These are phyloP conservation scores for Drosophila suzukii DNA, from an alignment of 1,140 invertebrate species.

Conservation along the genomic window DNA sequence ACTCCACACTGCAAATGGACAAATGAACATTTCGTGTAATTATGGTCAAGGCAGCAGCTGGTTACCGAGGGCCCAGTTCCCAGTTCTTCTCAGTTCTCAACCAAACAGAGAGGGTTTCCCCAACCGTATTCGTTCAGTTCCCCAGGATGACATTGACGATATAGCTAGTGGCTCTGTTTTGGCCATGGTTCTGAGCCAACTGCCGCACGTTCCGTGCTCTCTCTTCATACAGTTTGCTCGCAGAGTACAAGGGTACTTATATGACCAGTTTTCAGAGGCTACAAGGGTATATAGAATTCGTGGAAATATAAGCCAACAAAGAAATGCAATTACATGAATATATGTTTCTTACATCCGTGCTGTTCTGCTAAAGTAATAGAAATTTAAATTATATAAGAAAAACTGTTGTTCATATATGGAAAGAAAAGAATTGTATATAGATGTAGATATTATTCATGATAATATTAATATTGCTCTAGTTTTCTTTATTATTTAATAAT, in stretches of 20 bases:
- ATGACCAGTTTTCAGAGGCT: not conserved
- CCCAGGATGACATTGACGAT: slow-evolving; percentile 45
- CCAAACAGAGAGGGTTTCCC: slow-evolving; percentile 16
- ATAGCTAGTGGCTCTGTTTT: slow-evolving; percentile 24
- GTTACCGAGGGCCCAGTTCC: slow-evolving; percentile 57
- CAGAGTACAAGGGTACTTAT: slow-evolving; percentile 8
- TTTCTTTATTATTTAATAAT: too few relatives aligned
- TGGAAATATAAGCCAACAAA: not conserved
- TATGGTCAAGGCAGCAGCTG: slow-evolving; percentile 48
- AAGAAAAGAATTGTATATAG: too few relatives aligned
- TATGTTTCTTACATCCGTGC: too few relatives aligned
- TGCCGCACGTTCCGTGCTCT: slow-evolving; percentile 7
- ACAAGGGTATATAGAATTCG: not conserved
- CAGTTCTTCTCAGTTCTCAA: slow-evolving; percentile 30
- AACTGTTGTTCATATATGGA: too few relatives aligned
- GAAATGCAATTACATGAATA: too few relatives aligned
- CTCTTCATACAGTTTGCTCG: slow-evolving; percentile 1
- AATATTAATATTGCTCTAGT: too few relatives aligned
- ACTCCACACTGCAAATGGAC: slow-evolving; percentile 30
- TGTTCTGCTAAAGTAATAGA: too few relatives aligned
- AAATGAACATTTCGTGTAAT: slow-evolving; percentile 56
- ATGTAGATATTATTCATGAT: too few relatives aligned
- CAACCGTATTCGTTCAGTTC: slow-evolving; percentile 23
- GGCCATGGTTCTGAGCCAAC: slow-evolving; percentile 34
- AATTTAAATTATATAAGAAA: too few relatives aligned